phyloP scores from a whole-genome alignment of 2,888 invertebrate species.

The Scelioninae gen. 2 region DNA sequence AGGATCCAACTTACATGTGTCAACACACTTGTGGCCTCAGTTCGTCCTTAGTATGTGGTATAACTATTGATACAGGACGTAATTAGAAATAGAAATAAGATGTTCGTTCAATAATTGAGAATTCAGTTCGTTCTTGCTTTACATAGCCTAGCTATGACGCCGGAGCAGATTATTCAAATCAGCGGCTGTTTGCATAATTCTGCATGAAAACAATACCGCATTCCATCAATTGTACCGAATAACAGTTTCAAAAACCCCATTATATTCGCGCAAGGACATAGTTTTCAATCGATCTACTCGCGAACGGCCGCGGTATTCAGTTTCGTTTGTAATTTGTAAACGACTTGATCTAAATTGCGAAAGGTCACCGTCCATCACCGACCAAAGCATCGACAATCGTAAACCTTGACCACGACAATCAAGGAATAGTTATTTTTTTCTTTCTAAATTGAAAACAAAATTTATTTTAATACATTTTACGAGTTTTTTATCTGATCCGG shows the following conservation, averaged over 20 bases:
- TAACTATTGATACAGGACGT: conserved; percentile 32
- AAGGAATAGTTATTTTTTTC: conserved; percentile 12
- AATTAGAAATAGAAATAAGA: conserved; percentile 45
- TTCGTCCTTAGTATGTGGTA: conserved; percentile 33
- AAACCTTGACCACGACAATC: conserved; percentile 29
- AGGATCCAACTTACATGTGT: conserved; percentile 45
- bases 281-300: conserved; percentile 13
- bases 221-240: background rate
- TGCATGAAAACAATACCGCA: conserved; percentile 4
- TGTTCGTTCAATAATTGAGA: conserved; percentile 15
- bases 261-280: conserved; percentile 21
- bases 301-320: too few relatives aligned
- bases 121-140: conserved; percentile 14
- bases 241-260: background rate
- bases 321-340: conserved; percentile 21
- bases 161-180: conserved; percentile 11
- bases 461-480: conserved; percentile 47
- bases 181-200: conserved; percentile 10
- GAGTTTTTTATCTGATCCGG: conserved; percentile 39
- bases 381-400: conserved; percentile 28
- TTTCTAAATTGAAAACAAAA: conserved; percentile 41
- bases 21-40: conserved; percentile 42
- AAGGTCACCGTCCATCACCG: conserved; percentile 8
- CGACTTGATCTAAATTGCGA: conserved; percentile 23
- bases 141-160: too few relatives aligned